These are phyloP conservation scores for Macrotrachela quadricornifera DNA, from an alignment of 1,140 invertebrate species.

Conservation along the genomic window DNA sequence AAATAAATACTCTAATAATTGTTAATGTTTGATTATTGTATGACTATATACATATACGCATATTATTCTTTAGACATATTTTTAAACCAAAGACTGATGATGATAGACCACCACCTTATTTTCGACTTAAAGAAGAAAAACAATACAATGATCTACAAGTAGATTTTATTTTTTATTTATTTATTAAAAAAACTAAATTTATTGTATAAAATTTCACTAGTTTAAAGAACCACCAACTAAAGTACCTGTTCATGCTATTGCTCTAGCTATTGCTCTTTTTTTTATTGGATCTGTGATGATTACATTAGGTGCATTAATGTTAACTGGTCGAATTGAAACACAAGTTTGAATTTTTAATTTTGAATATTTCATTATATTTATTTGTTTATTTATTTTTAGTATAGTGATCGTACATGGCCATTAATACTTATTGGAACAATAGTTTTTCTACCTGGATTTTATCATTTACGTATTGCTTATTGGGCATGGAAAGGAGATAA, in stretches of 20 bases:
- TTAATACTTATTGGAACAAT: slow-evolving; percentile 57
- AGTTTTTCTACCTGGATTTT: slow-evolving; percentile 69
- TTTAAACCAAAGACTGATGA: too few species aligned
- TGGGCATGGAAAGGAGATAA: slow-evolving; percentile 59
- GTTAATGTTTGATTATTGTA: too few species aligned
- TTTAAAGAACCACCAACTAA: slow-evolving; percentile 27
- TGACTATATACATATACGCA: too few species aligned
- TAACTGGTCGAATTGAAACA: slow-evolving; percentile 51
- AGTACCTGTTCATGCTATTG: slow-evolving; percentile 59
- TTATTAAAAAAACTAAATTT: too few species aligned
- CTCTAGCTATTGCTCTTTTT: slow-evolving; percentile 48
- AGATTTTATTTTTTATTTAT: too few species aligned
- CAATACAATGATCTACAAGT: too few species aligned
- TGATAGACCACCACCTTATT: too few species aligned
- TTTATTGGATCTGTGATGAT: slow-evolving; percentile 48
- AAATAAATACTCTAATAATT: too few species aligned
- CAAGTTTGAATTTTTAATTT: slow-evolving; percentile 32
- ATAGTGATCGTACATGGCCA: slow-evolving; percentile 49
- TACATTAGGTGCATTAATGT: slow-evolving; percentile 47
- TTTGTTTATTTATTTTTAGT: slow-evolving; percentile 19
- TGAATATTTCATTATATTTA: background rate
- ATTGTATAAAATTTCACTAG: too few species aligned
- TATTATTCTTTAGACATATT: too few species aligned
- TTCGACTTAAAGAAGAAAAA: too few species aligned
- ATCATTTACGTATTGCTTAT: slow-evolving; percentile 67